Conservation (phyloP, 2,113 vertebrate species). For the Elachura formosa region DNA sequence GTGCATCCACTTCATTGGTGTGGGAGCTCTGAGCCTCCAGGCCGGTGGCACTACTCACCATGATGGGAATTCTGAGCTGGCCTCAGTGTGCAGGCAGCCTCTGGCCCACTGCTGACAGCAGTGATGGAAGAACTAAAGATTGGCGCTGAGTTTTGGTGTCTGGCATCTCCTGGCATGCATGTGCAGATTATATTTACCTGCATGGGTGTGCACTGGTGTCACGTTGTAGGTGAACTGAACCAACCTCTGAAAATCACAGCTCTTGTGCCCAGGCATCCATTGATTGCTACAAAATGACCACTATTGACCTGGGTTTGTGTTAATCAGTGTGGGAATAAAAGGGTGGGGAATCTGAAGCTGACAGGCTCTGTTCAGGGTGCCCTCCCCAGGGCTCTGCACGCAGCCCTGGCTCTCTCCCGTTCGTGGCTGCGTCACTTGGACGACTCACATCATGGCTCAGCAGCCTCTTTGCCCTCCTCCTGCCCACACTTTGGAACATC, state of each 20-base stretch:
- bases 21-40: background rate
- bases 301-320: background rate
- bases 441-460: background rate
- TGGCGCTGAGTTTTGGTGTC: background rate
- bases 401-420: fast-evolving
- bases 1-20: background rate
- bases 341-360: background rate
- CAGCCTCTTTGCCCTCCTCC: background rate
- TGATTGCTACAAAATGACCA: background rate
- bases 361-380: background rate
- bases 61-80: background rate
- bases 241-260: background rate
- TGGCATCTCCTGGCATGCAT: background rate
- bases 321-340: background rate
- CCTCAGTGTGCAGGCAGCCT: background rate
- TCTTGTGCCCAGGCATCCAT: background rate
- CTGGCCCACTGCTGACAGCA: background rate
- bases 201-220: background rate
- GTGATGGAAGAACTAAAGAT: background rate
- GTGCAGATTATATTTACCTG: background rate
- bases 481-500: background rate
- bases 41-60: fast-evolving
- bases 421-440: background rate
- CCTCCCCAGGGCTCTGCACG: background rate
- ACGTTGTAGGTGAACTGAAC: background rate